Conservation (phyloP, 2,797 vertebrate genomes). For the Scolopax rusticola region DNA sequence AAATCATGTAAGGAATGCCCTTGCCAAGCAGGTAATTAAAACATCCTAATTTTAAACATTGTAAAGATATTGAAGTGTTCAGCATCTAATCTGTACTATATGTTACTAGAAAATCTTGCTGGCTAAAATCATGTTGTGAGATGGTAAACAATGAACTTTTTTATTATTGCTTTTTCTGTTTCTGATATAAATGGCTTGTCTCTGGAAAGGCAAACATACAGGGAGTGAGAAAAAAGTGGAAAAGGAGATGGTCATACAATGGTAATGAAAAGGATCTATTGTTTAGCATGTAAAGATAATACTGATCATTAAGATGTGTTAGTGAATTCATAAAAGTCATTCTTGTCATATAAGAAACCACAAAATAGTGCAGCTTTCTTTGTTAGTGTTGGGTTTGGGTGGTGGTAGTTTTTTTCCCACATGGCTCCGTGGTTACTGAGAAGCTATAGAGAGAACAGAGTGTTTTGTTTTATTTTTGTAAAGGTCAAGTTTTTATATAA, state of each 20-base stretch:
- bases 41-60: neutral
- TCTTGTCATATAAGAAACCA: neutral
- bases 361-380: neutral
- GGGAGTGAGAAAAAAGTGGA: neutral
- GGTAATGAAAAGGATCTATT: neutral
- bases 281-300: neutral
- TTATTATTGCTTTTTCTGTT: neutral
- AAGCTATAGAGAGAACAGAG: neutral
- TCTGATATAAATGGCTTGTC: neutral
- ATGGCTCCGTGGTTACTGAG: neutral
- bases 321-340: neutral
- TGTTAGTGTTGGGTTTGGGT: neutral
- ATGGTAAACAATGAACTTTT: neutral
- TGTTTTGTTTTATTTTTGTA: neutral
- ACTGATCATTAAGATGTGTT: neutral
- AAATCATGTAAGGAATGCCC: neutral
- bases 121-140: neutral
- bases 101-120: neutral
- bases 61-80: neutral
- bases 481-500: neutral
- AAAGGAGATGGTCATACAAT: neutral
- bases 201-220: neutral
- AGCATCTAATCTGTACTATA: neutral
- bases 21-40: neutral
- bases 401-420: neutral